phyloP scores from a whole-genome alignment of 2,888 invertebrate genomes.

The Drosophila nigritarsus region DNA sequence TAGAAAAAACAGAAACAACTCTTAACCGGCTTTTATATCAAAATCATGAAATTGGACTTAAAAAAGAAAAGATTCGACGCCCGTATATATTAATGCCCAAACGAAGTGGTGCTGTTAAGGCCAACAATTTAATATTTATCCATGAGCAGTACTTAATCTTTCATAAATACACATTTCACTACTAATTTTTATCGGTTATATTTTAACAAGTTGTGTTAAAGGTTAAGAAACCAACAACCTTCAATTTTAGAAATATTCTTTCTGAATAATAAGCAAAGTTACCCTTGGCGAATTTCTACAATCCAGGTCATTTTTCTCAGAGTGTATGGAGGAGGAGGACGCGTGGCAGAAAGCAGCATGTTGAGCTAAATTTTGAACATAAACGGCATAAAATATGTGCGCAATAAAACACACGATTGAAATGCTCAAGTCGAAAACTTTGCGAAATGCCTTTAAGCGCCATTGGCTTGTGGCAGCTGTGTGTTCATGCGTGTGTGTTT shows the following conservation, averaged over 20 bases:
- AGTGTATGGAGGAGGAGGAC: not conserved
- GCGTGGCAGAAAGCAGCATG: slow-evolving; percentile 37
- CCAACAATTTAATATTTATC: not conserved
- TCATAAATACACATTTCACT: not conserved
- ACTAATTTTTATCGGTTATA: not conserved
- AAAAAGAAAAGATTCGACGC: not conserved
- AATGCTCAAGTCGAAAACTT: slow-evolving; percentile 78
- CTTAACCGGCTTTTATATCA: not conserved
- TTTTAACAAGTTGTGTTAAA: not conserved
- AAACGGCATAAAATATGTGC: slow-evolving; percentile 80
- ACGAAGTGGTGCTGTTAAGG: too few relatives aligned
- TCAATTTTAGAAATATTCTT: not conserved
- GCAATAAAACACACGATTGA: slow-evolving; percentile 81
- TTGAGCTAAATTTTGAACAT: slow-evolving; percentile 75
- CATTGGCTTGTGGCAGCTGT: slow-evolving; percentile 54
- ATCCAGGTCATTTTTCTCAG: not conserved
- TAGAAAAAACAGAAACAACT: not conserved
- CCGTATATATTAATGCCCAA: not conserved
- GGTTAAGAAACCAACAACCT: not conserved
- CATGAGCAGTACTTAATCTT: not conserved
- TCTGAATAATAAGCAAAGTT: not conserved
- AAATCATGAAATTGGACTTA: not conserved
- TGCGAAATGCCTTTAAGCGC: slow-evolving; percentile 75
- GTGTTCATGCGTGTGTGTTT: slow-evolving; percentile 3
- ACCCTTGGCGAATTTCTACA: not conserved